Evolutionary conservation across 2,888 invertebrate genomes (phyloP), one percentile per base, ranked within the genome.

Genomic region (Dryobota labecula): DNA sequence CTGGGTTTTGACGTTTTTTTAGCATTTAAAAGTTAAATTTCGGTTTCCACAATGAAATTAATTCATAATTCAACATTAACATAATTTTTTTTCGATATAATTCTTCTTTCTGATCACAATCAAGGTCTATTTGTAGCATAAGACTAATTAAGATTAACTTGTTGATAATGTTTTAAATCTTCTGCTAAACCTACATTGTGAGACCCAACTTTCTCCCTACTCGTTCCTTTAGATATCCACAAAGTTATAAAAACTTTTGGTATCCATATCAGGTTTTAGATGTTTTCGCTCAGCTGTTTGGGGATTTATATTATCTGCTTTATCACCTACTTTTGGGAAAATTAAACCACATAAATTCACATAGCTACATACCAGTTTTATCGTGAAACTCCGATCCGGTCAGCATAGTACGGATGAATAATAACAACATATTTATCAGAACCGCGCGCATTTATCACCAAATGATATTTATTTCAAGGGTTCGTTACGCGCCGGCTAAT

Each of bases 381-480:
- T 65, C 41, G n/a, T 11, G 11, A 58, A 57, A 67, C 56, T 56
- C 53, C 5, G 70, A 84, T 84, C 66, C 57, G 82, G 73, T 76
- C 66, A 84, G 57, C 70, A 67, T 51, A 57, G 56, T 65, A 47
- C 20, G 61, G 57, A 75, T 82, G 76, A 93, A 87, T 90, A 91
- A 93, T 91, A 90, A 87, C 88, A 90, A 88, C 88, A 90, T 92
- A 95, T 95, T 94, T 92, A 94, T 95, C 93, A 92, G 84, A 54
- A 85, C 75, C 78, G 73, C 84, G 74, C 82, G 83, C 90, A 94
- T 95, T 94, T 94, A 95, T 95, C 94, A 94, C 87, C 85, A 90
- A 94, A 94, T 94, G 92, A 94, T 95, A 95, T 95, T 95, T 94
- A 95, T 95, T 95, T 94, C 92, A 92, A 91, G 91, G 92, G 93